Conservation (phyloP, 2,113 vertebrate genomes). For the Oryctolagus cuniculus region DNA sequence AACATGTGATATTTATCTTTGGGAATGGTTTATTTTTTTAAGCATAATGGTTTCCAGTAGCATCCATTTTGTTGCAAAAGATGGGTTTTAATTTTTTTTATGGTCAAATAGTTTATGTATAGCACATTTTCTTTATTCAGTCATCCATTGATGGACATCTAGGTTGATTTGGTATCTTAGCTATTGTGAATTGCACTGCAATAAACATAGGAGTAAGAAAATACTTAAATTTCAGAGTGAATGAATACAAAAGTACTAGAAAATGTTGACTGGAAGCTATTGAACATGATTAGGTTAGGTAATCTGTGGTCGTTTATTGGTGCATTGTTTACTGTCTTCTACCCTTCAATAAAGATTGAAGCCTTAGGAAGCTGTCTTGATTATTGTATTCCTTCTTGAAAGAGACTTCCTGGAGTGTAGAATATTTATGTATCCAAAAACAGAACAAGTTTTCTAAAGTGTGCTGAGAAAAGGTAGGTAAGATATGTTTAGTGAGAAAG, state of each 20-base stretch:
- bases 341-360: neutral
- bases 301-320: neutral
- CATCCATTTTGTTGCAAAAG: no score
- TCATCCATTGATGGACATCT: no score
- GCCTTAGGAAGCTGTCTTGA: neutral
- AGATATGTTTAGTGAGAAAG: neutral
- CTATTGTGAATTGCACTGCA: no score
- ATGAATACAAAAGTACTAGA: neutral
- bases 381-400: neutral
- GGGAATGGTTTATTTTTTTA: no score
- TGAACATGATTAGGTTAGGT: neutral
- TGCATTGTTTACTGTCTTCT: neutral
- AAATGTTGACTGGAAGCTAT: neutral
- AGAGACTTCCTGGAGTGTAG: neutral
- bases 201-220: neutral
- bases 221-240: neutral
- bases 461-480: neutral
- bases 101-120: no score
- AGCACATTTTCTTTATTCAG: no score
- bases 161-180: no score
- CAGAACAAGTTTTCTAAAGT: neutral
- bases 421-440: neutral
- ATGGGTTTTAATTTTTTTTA: no score
- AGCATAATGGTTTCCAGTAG: no score
- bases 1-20: no score